Percentiles rank a stretch among this genome's conserved stretches.
phyloP scores from a whole-genome alignment of 2,888 invertebrate genomes.

The Ophion ventricosus region DNA sequence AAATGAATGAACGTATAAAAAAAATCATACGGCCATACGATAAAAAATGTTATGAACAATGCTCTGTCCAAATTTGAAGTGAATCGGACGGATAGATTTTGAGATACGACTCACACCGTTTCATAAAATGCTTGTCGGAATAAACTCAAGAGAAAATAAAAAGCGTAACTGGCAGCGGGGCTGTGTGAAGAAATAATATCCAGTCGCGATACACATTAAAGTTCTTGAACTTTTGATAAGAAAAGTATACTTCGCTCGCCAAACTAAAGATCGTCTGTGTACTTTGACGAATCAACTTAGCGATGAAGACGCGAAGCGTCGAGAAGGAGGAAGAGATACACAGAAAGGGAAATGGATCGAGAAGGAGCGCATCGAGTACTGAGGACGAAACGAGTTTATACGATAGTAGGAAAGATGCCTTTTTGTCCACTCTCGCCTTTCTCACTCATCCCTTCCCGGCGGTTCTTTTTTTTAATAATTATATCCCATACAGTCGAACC shows the following conservation, averaged over 20 bases:
- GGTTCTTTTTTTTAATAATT: not conserved
- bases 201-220: not conserved
- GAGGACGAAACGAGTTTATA: conserved; percentile 3
- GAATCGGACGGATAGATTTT: too few relatives aligned
- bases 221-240: not conserved
- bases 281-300: conserved; percentile 32
- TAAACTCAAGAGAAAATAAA: conserved; percentile 8
- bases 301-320: conserved; percentile 17
- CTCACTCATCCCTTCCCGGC: conserved; percentile 34
- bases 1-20: too few relatives aligned
- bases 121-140: too few relatives aligned
- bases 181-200: not conserved
- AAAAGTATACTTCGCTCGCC: not conserved
- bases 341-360: conserved; percentile 19
- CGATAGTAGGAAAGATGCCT: conserved; percentile 12
- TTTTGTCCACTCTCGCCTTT: conserved; percentile 5
- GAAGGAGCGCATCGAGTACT: conserved; percentile 18
- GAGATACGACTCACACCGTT: too few relatives aligned
- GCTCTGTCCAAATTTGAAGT: too few relatives aligned
- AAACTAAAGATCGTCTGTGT: conserved; percentile 22
- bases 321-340: not conserved
- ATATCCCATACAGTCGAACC: too few relatives aligned
- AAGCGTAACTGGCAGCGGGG: not conserved
- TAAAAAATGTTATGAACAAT: too few relatives aligned
- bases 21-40: too few relatives aligned